A percentile compares a stretch with the other conserved stretches of the same genome.
Conservation (phyloP, 2,797 vertebrate genomes). For the Bovichtus variegatus region DNA sequence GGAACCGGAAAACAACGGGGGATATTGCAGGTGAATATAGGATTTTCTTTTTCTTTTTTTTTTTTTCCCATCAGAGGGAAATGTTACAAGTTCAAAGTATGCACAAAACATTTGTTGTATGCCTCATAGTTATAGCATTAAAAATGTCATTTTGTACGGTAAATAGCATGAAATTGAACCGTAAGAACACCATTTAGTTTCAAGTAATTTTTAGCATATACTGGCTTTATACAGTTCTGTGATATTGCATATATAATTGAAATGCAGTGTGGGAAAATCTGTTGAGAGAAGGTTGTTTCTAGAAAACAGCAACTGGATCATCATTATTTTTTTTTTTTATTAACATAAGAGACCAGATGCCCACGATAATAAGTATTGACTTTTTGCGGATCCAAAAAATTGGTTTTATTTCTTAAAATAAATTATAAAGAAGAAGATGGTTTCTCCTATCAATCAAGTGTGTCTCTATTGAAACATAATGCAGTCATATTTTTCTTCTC, state of each 20-base stretch:
- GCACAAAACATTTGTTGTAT: background rate
- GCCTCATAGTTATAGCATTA: background rate
- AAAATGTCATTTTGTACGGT: background rate
- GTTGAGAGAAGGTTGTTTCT: background rate
- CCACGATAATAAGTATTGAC: background rate
- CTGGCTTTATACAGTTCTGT: background rate
- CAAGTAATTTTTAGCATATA: background rate
- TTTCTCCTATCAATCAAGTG: background rate
- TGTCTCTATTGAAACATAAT: background rate
- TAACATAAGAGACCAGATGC: background rate
- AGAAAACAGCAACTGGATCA: background rate
- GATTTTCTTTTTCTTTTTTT: background rate
- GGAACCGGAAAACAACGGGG: conserved; percentile 49
- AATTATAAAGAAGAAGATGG: background rate
- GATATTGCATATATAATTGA: background rate
- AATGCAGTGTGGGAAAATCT: background rate
- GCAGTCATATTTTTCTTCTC: background rate
- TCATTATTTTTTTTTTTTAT: background rate
- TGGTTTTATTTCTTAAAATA: background rate
- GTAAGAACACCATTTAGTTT: background rate
- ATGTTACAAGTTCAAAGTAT: background rate
- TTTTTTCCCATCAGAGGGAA: background rate
- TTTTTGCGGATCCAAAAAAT: background rate
- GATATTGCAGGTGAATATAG: conserved; percentile 7
- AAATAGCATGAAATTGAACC: background rate